These are phyloP conservation scores for Temnothorax unifasciatus DNA, from an alignment of 2,888 invertebrate species.

Conservation along the genomic window DNA sequence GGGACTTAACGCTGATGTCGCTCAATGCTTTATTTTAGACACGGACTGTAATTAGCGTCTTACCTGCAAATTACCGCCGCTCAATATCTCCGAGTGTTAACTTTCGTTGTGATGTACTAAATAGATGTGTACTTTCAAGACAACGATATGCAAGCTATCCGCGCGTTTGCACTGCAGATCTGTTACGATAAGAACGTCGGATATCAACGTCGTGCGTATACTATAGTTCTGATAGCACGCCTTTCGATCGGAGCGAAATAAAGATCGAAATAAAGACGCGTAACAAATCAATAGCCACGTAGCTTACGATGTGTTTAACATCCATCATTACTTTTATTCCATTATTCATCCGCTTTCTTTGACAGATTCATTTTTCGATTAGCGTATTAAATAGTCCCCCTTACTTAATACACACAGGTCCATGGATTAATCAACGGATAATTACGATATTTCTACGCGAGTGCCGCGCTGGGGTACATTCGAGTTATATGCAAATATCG, in stretches of 20 bases:
- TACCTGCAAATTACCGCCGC: background rate
- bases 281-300: slow-evolving; percentile 13
- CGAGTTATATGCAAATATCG: background rate
- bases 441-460: slow-evolving; percentile 20
- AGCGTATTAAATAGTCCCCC: background rate
- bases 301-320: background rate
- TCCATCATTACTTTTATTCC: background rate
- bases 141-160: background rate
- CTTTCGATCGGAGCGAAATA: background rate
- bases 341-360: background rate
- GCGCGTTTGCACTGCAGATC: background rate
- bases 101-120: slow-evolving; percentile 1
- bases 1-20: background rate
- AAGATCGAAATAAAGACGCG: background rate
- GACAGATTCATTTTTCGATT: slow-evolving; percentile 28
- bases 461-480: background rate
- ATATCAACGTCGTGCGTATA: background rate
- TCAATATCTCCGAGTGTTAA: background rate
- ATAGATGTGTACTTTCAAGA: background rate
- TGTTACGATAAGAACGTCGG: background rate
- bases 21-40: slow-evolving; percentile 2
- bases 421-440: slow-evolving; percentile 3
- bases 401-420: background rate
- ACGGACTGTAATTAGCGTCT: slow-evolving; percentile 4
- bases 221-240: background rate